phyloP scores from a whole-genome alignment of 1,140 invertebrate species.

The Magallana angulata region DNA sequence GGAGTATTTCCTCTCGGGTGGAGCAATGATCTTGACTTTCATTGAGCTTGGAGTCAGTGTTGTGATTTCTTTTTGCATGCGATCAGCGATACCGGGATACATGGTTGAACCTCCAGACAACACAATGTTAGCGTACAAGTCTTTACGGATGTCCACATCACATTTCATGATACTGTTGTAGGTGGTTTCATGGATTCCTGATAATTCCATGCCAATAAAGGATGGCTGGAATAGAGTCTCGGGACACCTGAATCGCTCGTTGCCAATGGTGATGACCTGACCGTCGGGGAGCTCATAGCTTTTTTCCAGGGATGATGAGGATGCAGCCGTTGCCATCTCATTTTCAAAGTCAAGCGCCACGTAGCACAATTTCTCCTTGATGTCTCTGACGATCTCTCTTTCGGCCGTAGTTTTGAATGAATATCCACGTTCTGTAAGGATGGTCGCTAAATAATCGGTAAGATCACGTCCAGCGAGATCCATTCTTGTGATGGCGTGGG shows the following conservation, averaged over 20 bases:
- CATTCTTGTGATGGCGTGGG: conserved; percentile 90
- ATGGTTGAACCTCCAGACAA: conserved; percentile 81
- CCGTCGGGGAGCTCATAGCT: conserved; percentile 80
- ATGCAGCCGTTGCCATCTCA: conserved; percentile 93
- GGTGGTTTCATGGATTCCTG: conserved; percentile 82
- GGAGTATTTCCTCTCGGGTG: conserved; percentile 60
- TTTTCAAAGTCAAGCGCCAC: conserved; percentile 84
- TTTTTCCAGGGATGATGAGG: conserved; percentile 78
- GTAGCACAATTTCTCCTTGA: conserved; percentile 84
- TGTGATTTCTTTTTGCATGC: conserved; percentile 86
- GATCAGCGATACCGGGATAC: conserved; percentile 77
- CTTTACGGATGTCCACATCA: conserved; percentile 89
- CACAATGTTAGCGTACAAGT: conserved; percentile 92
- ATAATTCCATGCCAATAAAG: conserved; percentile 71
- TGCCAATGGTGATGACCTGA: conserved; percentile 72
- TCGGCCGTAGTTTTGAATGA: conserved; percentile 96
- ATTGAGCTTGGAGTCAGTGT: conserved; percentile 86
- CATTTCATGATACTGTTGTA: conserved; percentile 90
- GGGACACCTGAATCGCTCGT: conserved; percentile 73
- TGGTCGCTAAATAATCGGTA: conserved; percentile 96
- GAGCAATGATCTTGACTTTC: conserved; percentile 90
- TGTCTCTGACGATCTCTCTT: conserved; percentile 94
- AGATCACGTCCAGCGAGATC: conserved; percentile 95
- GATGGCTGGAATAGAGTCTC: conserved; percentile 86
- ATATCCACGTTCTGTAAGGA: conserved; percentile 97